These are phyloP conservation scores for Panthera tigris DNA, from an alignment of 2,113 vertebrate genomes.

Conservation along the genomic window DNA sequence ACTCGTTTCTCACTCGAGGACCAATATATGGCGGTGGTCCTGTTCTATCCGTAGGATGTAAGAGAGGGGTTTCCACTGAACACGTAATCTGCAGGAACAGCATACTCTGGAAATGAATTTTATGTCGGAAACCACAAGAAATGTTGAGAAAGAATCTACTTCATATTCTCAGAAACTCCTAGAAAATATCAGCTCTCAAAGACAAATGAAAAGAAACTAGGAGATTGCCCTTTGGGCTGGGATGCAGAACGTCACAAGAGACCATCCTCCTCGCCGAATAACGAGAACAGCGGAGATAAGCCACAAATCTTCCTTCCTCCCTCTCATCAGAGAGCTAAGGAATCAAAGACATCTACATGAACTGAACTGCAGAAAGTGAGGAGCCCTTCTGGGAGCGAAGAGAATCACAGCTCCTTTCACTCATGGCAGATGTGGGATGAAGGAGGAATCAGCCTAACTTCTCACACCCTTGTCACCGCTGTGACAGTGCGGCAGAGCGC, in stretches of 20 bases:
- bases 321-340: background rate
- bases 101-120: background rate
- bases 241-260: background rate
- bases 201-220: background rate
- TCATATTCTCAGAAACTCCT: background rate
- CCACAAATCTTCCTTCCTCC: background rate
- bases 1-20: background rate
- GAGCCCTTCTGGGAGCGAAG: background rate
- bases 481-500: background rate
- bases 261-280: background rate
- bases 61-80: background rate
- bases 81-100: background rate
- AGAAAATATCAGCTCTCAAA: background rate
- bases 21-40: too few relatives aligned
- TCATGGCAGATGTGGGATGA: too few relatives aligned
- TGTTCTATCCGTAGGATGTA: accelerated
- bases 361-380: background rate
- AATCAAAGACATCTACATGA: background rate
- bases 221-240: background rate
- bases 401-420: background rate
- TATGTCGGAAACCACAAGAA: background rate
- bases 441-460: background rate
- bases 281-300: background rate
- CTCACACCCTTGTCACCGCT: background rate
- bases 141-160: background rate